Base-by-base conservation (phyloP, 2,113 vertebrate species). In the Nothocercus nigrocapillus region DNA sequence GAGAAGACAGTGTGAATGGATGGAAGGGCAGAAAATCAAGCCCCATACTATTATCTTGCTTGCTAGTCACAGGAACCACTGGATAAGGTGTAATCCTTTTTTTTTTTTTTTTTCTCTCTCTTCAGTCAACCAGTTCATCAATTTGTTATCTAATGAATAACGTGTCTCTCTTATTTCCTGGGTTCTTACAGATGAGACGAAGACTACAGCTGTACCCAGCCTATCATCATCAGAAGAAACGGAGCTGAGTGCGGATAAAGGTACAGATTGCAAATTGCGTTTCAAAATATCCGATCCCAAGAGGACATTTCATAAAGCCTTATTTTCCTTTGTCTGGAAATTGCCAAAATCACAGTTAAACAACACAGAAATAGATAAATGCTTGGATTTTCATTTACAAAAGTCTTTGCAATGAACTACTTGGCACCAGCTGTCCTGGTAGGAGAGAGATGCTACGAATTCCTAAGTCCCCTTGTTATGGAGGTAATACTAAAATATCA, bases 171-270 rank as follows among this genome's bases (percentile, higher is more conserved):
- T n/a, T n/a, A 88, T 82, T 94, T 94, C 44, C 49, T 82, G 68
- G 61, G 8, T 63, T 91, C 54, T 82, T 91, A 44, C 1, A 98
- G 98, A 97, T 80, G 96, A 97, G 61, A 84, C 24, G 5, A 93
- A 58, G 61, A 45, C 53, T 21, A 68, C 94, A 74, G 51, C 91
- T 68, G 88, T 68, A 61, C 86, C 90, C 77, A 96, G 73, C 67
- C 88, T 87, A 24, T 70, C 97, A 86, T 81, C 96, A 13, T 85
- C 94, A 88, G 94, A 90, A 89, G 94, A 69, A 21, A 66, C 3
- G 72, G 95, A 97, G 63, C 80, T 85, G 63, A 91, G 82, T 59
- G 86, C 97, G 92, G 95, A 95, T 82, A 97, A 98, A 98, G 97
- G 97, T 98, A 98, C 28, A 68, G 95, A 92, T 44, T 62, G 28